These are phyloP conservation scores for Dendrolimus punctatus DNA, from an alignment of 1,140 invertebrate genomes.

Conservation along the genomic window DNA sequence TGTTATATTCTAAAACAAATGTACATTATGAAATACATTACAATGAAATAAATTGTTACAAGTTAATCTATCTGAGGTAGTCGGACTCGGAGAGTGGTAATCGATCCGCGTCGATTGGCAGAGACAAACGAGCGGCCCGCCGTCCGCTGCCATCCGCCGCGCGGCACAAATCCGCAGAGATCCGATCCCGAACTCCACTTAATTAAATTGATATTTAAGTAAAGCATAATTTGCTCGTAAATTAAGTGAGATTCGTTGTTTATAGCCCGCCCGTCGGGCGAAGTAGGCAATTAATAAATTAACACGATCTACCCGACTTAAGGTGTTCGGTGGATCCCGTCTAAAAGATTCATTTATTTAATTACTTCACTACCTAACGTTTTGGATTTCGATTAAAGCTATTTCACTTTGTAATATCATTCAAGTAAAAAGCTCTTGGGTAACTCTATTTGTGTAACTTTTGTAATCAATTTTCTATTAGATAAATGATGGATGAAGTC, in stretches of 20 bases:
- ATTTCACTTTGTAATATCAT: too few species aligned
- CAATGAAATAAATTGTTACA: conserved; percentile 9
- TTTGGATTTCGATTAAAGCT: conserved; percentile 14
- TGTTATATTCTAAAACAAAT: too few species aligned
- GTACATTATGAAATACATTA: background rate
- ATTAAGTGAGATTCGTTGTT: conserved; percentile 70
- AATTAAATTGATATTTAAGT: conserved; percentile 72
- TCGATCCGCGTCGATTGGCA: conserved; percentile 49
- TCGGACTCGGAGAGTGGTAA: conserved; percentile 15
- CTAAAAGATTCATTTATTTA: conserved; percentile 57
- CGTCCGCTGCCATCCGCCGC: conserved; percentile 3
- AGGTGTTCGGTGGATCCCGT: conserved; percentile 43
- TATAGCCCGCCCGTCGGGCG: conserved; percentile 59
- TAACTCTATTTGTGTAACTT: too few species aligned
- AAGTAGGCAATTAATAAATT: conserved; percentile 70
- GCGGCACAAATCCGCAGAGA: conserved; percentile 42
- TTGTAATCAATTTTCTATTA: too few species aligned
- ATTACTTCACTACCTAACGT: conserved; percentile 29
- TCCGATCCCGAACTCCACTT: conserved; percentile 56
- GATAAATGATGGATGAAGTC: too few species aligned
- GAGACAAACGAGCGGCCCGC: conserved; percentile 47
- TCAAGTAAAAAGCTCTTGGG: too few species aligned
- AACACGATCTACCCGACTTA: conserved; percentile 56
- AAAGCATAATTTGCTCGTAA: conserved; percentile 71
- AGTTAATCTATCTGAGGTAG: conserved; percentile 14